Percentiles rank a stretch among this genome's conserved stretches.
Conservation (phyloP, 2,113 vertebrate species). For the Meles meles region DNA sequence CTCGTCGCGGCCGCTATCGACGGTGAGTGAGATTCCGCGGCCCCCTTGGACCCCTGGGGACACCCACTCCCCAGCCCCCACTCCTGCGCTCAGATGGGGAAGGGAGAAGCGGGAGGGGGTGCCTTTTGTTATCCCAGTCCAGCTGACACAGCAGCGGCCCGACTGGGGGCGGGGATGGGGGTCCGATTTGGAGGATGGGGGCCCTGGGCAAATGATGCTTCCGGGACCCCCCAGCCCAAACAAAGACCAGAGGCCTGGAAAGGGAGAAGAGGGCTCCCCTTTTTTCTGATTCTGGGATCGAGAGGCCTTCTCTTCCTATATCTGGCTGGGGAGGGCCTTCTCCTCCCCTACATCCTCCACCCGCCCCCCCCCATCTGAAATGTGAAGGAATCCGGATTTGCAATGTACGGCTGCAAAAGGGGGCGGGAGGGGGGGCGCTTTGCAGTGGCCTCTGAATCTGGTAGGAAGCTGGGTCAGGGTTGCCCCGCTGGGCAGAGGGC, state of each 20-base stretch:
- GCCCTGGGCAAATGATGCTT: conserved; percentile 60
- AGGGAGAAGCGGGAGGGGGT: conserved; percentile 70
- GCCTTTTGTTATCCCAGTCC: conserved; percentile 76
- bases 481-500: conserved; percentile 36
- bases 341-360: conserved; percentile 47
- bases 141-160: conserved; percentile 75
- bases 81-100: conserved; percentile 48
- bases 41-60: conserved; percentile 63
- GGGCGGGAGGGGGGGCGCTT: background rate
- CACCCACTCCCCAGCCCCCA: conserved; percentile 67
- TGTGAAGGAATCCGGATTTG: conserved; percentile 75
- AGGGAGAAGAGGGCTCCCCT: conserved; percentile 51
- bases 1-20: conserved; percentile 68
- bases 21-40: conserved; percentile 71
- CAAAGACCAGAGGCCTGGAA: conserved; percentile 65
- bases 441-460: conserved; percentile 53
- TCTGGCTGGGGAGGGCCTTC: conserved; percentile 62
- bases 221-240: conserved; percentile 61
- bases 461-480: background rate
- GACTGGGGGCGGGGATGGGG: conserved; percentile 67
- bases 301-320: conserved; percentile 70
- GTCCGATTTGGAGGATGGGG: conserved; percentile 66
- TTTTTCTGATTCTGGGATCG: conserved; percentile 45
- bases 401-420: conserved; percentile 52
- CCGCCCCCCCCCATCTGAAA: conserved; percentile 52